Percentiles rank a stretch among this genome's conserved stretches.
These are phyloP conservation scores for Caenorhabditis parvicauda DNA, from an alignment of 2,888 invertebrate species.

Conservation along the genomic window DNA sequence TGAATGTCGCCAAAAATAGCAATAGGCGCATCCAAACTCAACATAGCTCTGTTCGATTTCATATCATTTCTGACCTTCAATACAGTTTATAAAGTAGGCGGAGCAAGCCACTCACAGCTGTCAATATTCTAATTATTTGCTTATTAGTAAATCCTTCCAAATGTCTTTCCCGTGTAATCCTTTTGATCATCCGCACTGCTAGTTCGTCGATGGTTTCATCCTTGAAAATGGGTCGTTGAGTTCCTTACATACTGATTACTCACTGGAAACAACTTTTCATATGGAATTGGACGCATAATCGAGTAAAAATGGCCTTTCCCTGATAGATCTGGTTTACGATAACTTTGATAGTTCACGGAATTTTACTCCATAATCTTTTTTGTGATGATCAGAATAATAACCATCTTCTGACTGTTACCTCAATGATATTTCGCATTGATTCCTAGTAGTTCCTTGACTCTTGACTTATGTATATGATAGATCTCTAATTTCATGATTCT, in stretches of 20 bases:
- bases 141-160: conserved; percentile 25
- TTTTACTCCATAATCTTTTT: too few relatives aligned
- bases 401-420: too few relatives aligned
- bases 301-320: background rate
- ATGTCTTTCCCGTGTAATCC: conserved; percentile 14
- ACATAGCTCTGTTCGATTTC: conserved; percentile 31
- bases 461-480: too few relatives aligned
- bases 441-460: too few relatives aligned
- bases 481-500: too few relatives aligned
- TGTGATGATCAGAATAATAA: too few relatives aligned
- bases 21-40: conserved; percentile 37
- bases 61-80: conserved; percentile 21
- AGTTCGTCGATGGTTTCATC: conserved; percentile 16
- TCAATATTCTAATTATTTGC: conserved; percentile 20
- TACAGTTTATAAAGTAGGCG: background rate
- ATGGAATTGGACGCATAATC: background rate
- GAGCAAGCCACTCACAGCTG: background rate
- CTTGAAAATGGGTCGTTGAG: background rate
- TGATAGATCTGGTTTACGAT: too few relatives aligned
- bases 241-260: too few relatives aligned
- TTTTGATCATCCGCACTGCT: conserved; percentile 23
- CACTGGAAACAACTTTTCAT: background rate
- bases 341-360: too few relatives aligned
- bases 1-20: conserved; percentile 51
- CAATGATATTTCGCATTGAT: too few relatives aligned